A percentile compares a stretch with the other conserved stretches of the same genome.
Conservation (phyloP, 2,797 vertebrate species). For the Oreortyx pictus region DNA sequence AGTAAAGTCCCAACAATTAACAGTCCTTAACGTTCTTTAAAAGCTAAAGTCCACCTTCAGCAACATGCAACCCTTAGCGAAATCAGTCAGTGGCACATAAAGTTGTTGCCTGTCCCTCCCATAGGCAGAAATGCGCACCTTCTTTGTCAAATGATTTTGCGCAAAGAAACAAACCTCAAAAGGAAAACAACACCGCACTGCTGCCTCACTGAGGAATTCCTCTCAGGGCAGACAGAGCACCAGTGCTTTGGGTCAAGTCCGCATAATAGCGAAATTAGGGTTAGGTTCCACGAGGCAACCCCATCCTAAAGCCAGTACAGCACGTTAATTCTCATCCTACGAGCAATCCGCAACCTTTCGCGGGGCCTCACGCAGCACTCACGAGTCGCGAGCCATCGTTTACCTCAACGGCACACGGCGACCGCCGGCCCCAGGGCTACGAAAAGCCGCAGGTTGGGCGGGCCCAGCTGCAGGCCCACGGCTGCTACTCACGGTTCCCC, state of each 20-base stretch:
- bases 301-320: neutral
- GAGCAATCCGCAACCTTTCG: neutral
- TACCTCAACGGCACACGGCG: neutral
- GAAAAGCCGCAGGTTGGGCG: too few species aligned
- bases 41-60: neutral
- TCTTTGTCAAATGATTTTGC: neutral
- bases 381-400: fast-evolving
- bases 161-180: neutral
- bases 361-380: neutral
- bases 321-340: fast-evolving
- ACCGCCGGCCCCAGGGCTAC: neutral
- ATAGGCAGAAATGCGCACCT: neutral
- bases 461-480: neutral
- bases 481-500: neutral
- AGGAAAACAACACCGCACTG: neutral
- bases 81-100: neutral
- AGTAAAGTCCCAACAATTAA: neutral
- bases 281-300: fast-evolving
- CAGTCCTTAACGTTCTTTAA: fast-evolving
- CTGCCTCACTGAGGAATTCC: neutral
- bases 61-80: fast-evolving
- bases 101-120: fast-evolving
- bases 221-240: neutral
- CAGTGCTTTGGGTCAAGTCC: neutral
- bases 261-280: too few species aligned